Conservation (phyloP, 2,797 vertebrate genomes). For the Schizopygopsis pylzovi region DNA sequence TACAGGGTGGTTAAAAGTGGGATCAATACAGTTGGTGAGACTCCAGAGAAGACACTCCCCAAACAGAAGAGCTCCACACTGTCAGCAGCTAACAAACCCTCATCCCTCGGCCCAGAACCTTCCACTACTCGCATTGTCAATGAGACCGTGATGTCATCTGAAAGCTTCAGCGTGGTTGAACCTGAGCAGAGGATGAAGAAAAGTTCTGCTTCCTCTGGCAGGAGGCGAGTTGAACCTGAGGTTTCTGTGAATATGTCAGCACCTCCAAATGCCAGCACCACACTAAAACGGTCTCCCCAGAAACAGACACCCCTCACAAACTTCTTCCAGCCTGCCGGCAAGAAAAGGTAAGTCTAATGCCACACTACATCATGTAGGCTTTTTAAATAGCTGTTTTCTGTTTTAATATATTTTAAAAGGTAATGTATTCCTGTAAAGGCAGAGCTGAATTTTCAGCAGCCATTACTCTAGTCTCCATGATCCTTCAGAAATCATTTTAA, state of each 20-base stretch:
- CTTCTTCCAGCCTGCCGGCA: conserved; percentile 82
- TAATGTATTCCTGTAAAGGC: neutral
- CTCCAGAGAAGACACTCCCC: conserved; percentile 70
- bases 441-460: neutral
- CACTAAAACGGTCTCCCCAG: conserved; percentile 73
- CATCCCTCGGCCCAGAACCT: conserved; percentile 61
- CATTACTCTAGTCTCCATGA: neutral
- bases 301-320: conserved; percentile 80
- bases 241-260: neutral
- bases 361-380: neutral
- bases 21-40: conserved; percentile 74
- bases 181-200: conserved; percentile 56
- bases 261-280: neutral
- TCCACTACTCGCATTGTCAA: conserved; percentile 49
- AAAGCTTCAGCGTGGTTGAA: conserved; percentile 58
- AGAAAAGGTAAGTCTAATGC: conserved; percentile 83
- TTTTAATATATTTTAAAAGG: neutral
- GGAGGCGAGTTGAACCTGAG: too few relatives aligned
- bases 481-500: too few relatives aligned
- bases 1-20: conserved; percentile 73
- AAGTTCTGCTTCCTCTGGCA: conserved; percentile 59
- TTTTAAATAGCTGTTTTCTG: neutral
- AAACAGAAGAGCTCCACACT: conserved; percentile 3
- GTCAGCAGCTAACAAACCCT: conserved; percentile 44
- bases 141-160: conserved; percentile 64